phyloP scores from a whole-genome alignment of 2,888 invertebrate species.

The Acrocyrtus sp. region DNA sequence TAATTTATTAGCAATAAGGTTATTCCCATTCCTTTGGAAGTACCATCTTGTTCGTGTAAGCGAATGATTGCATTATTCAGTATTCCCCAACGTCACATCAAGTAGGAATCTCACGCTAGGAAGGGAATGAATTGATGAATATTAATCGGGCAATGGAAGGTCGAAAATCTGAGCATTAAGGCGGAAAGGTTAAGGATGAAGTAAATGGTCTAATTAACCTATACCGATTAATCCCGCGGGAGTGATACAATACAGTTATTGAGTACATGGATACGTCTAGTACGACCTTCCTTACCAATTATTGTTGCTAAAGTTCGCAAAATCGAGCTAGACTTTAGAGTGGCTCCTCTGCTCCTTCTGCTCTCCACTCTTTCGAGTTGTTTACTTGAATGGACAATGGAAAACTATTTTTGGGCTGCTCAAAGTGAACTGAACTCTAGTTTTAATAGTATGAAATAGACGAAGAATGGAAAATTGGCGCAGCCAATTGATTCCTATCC shows the following conservation, averaged over 20 bases:
- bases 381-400: not conserved
- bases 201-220: conserved; percentile 4
- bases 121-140: not conserved
- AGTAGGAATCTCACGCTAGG: not conserved
- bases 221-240: conserved; percentile 8
- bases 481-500: too few relatives aligned
- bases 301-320: not conserved
- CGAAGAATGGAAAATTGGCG: too few relatives aligned
- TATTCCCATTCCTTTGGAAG: not conserved
- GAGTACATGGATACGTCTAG: not conserved
- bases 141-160: not conserved
- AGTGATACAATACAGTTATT: not conserved
- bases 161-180: too few relatives aligned
- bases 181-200: too few relatives aligned
- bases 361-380: not conserved
- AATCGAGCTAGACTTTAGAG: conserved; percentile 5
- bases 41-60: conserved; percentile 17
- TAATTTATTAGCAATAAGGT: not conserved
- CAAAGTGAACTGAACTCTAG: too few relatives aligned
- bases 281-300: not conserved
- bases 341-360: not conserved
- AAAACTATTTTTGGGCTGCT: too few relatives aligned
- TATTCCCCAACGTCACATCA: not conserved
- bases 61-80: not conserved
- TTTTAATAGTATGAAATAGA: too few relatives aligned